Evolutionary conservation across 2,113 vertebrate genomes (phyloP).

Genomic region (Rynchops niger): DNA sequence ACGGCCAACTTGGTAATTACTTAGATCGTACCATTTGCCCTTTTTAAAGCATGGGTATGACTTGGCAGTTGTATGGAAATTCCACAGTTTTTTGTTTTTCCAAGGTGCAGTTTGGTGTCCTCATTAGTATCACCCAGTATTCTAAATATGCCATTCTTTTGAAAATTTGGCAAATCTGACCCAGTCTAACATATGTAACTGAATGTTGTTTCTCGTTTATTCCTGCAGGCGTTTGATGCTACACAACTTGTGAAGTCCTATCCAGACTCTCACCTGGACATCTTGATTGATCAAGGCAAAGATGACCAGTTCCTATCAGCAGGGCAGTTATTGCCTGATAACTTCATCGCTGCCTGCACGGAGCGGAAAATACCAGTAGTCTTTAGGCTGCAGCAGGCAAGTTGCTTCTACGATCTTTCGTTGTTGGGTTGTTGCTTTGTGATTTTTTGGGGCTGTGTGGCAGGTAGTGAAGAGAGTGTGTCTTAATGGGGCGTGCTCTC

Average conservation of each 20-base stretch:
- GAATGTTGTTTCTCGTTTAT: not conserved
- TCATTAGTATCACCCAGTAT: not conserved
- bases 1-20: not conserved
- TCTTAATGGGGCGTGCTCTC: not conserved
- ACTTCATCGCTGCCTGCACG: conserved; percentile 91
- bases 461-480: not conserved
- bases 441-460: not conserved
- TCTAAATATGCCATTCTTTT: not conserved
- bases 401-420: not conserved
- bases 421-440: not conserved
- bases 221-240: conserved; percentile 86
- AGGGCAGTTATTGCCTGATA: conserved; percentile 91
- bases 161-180: not conserved
- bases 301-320: conserved; percentile 93
- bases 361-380: conserved; percentile 89
- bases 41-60: not conserved
- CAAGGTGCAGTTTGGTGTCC: not conserved
- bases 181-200: fast-evolving
- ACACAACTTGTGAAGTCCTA: conserved; percentile 84
- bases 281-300: conserved; percentile 94
- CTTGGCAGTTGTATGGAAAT: not conserved
- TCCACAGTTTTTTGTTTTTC: not conserved
- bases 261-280: conserved; percentile 84
- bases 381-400: conserved; percentile 91
- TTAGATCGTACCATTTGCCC: not conserved